A percentile compares a stretch with the other conserved stretches of the same genome.
Conservation (phyloP, 1,140 invertebrate genomes). For the Lethocerus indicus region DNA sequence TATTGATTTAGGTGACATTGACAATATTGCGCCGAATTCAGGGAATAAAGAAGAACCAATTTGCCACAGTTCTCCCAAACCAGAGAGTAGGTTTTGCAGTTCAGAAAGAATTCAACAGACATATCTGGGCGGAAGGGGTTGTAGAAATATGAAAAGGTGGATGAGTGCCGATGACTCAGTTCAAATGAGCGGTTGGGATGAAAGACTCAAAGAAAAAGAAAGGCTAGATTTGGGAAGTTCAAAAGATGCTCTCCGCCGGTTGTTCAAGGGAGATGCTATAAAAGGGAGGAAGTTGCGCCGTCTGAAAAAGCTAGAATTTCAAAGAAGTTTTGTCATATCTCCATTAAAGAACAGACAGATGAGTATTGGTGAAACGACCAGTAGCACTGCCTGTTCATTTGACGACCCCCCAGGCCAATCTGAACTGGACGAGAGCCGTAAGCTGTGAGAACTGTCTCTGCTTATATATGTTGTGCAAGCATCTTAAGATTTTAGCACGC, state of each 20-base stretch:
- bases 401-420: not conserved
- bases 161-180: conserved; percentile 15
- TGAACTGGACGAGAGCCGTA: conserved; percentile 16
- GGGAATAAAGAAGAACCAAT: not conserved
- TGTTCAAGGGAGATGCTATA: conserved; percentile 13
- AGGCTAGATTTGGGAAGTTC: conserved; percentile 8
- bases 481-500: too few relatives aligned
- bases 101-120: conserved; percentile 16
- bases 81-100: conserved; percentile 14
- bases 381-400: not conserved
- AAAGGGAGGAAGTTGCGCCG: conserved; percentile 13
- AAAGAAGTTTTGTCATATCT: conserved; percentile 16
- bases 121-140: conserved; percentile 8
- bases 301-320: conserved; percentile 14
- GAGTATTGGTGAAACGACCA: conserved; percentile 2
- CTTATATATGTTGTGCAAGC: conserved; percentile 17
- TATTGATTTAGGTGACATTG: conserved; percentile 15
- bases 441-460: conserved; percentile 21
- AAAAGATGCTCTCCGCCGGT: conserved; percentile 12
- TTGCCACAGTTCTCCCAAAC: too few relatives aligned
- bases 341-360: conserved; percentile 8
- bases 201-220: conserved; percentile 10
- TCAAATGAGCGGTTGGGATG: conserved; percentile 6
- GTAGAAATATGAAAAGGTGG: conserved; percentile 14
- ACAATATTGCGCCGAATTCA: conserved; percentile 3